Evolutionary conservation across 2,888 invertebrate genomes (phyloP).

Genomic region (Mythimna vitellina): DNA sequence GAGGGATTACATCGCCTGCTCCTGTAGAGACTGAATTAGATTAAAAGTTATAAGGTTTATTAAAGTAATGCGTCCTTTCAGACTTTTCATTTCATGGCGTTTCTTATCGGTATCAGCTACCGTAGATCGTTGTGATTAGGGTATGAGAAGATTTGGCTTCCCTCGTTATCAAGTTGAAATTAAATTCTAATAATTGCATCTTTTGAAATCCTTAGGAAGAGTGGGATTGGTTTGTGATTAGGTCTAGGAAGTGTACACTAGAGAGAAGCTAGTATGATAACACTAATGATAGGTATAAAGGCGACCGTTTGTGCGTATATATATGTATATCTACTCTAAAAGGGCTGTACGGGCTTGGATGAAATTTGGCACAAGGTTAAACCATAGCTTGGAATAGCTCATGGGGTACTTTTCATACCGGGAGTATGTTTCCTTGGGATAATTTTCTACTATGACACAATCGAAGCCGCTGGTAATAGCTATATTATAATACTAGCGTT

Average conservation of each 20-base stretch:
- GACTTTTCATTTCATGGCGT: conserved; percentile 16
- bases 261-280: neutral
- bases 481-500: neutral
- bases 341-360: no score
- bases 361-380: no score
- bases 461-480: no score
- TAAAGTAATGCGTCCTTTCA: conserved; percentile 51
- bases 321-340: no score
- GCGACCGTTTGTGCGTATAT: no score
- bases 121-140: conserved; percentile 1
- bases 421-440: no score
- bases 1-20: conserved; percentile 26
- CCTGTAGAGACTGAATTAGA: conserved; percentile 33
- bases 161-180: neutral
- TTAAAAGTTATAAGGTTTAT: conserved; percentile 54
- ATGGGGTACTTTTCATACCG: no score
- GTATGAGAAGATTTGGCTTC: neutral
- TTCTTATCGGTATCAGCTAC: conserved; percentile 27
- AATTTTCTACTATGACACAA: no score
- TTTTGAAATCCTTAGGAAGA: neutral
- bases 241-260: neutral
- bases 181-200: neutral
- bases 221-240: conserved; percentile 1
- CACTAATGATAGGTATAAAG: no score
- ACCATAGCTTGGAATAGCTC: no score